phyloP scores from a whole-genome alignment of 1,140 invertebrate genomes.

The Carposina sasakii region DNA sequence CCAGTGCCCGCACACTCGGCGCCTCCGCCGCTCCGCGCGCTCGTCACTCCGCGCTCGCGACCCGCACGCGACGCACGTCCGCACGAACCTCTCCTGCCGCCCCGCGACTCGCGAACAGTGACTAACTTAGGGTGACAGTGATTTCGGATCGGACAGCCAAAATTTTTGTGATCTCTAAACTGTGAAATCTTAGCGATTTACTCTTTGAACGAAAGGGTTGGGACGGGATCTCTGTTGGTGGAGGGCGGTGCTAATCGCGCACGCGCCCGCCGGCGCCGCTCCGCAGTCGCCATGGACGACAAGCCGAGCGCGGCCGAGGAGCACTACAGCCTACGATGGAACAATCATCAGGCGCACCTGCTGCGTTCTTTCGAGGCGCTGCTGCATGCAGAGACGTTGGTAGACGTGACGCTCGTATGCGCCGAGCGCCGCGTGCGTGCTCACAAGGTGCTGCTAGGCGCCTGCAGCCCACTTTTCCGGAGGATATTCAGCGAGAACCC shows the following conservation, averaged over 20 bases:
- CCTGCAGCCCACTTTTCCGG: constrained; percentile 92
- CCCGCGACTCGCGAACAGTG: background rate
- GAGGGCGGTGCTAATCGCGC: constrained; percentile 52
- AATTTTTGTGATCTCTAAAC: constrained; percentile 26
- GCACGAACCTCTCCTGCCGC: constrained; percentile 13
- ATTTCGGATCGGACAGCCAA: constrained; percentile 9
- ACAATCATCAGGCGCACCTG: constrained; percentile 91
- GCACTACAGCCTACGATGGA: constrained; percentile 93
- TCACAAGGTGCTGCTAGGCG: constrained; percentile 92
- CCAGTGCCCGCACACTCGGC: constrained; percentile 35
- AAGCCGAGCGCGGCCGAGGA: constrained; percentile 73
- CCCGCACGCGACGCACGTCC: constrained; percentile 43
- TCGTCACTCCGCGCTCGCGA: constrained; percentile 42
- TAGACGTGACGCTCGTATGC: constrained; percentile 92
- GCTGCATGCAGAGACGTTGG: constrained; percentile 86
- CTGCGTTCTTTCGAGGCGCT: constrained; percentile 88
- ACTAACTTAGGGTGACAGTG: constrained; percentile 32
- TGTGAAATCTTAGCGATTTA: constrained; percentile 47
- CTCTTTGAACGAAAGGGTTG: constrained; percentile 57
- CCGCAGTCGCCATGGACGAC: constrained; percentile 54
- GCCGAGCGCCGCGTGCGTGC: constrained; percentile 86
- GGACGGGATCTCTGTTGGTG: constrained; percentile 42
- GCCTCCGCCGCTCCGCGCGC: constrained; percentile 17
- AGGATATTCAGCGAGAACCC: constrained; percentile 91
- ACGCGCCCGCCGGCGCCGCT: constrained; percentile 35